Conservation (phyloP, 2,113 vertebrate genomes). For the Lepus europaeus region DNA sequence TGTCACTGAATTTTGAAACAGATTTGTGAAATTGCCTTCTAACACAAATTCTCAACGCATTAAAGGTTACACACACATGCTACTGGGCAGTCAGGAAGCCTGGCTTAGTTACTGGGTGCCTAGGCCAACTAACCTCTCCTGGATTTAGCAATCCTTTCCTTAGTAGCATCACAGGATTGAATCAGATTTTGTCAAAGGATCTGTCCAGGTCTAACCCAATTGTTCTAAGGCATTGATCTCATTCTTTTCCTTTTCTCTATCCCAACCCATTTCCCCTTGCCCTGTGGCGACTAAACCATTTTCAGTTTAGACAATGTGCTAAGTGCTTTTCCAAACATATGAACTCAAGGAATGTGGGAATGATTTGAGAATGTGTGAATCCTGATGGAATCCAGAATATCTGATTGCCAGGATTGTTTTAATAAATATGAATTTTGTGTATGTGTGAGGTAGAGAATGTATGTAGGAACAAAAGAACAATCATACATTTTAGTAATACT, state of each 20-base stretch:
- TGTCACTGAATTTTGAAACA: neutral
- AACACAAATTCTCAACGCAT: neutral
- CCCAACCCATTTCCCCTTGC: neutral
- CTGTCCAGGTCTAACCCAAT: neutral
- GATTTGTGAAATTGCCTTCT: neutral
- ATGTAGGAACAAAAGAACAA: neutral
- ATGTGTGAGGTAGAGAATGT: neutral
- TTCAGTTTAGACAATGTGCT: constrained; percentile 28
- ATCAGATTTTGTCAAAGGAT: neutral
- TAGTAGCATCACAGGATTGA: neutral
- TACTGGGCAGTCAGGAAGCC: neutral
- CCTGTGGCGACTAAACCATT: constrained; percentile 11
- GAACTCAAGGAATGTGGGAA: constrained; percentile 50
- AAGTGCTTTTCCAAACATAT: constrained; percentile 11
- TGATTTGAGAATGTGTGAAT: constrained; percentile 56
- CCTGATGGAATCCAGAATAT: constrained; percentile 37
- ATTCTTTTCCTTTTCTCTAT: neutral
- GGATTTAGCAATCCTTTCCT: neutral
- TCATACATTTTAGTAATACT: constrained; percentile 23
- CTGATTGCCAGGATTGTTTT: neutral
- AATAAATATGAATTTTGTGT: neutral
- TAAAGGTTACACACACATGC: neutral
- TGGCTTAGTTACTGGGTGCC: neutral
- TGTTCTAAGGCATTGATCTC: neutral
- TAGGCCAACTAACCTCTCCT: constrained; percentile 24